phyloP scores from a whole-genome alignment of 2,113 vertebrate species.

The Echinops telfairi region DNA sequence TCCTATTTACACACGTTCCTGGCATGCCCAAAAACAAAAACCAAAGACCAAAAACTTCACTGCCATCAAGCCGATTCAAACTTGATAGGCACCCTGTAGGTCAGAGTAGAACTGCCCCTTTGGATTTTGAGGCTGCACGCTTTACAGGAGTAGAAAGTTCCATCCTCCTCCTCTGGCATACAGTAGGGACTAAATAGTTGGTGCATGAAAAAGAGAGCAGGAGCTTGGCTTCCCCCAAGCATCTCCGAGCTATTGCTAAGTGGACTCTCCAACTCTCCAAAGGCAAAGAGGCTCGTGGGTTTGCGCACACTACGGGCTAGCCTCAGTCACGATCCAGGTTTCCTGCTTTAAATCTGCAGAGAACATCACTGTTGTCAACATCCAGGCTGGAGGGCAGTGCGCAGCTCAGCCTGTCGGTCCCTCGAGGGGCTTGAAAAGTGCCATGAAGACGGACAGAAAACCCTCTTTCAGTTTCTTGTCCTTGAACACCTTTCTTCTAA shows the following conservation, averaged over 20 bases:
- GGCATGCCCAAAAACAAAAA: too few species aligned
- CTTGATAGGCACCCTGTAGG: too few species aligned
- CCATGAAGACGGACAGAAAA: neutral
- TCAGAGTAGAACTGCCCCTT: too few species aligned
- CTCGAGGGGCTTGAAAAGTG: neutral
- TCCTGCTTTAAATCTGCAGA: neutral
- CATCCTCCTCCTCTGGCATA: neutral
- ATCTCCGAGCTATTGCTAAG: neutral
- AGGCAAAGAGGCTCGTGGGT: neutral
- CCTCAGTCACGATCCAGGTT: neutral
- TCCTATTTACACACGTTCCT: neutral
- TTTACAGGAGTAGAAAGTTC: too few species aligned
- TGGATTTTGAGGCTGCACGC: too few species aligned
- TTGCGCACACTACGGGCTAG: neutral
- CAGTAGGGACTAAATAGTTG: neutral
- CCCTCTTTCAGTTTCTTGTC: neutral
- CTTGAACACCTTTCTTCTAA: neutral
- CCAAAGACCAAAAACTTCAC: too few species aligned
- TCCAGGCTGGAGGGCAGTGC: neutral
- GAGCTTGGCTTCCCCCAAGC: neutral
- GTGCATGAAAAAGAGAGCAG: neutral
- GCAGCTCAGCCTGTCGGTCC: neutral
- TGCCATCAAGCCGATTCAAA: too few species aligned
- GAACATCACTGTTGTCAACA: neutral
- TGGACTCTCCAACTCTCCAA: neutral